These are phyloP conservation scores for Hyla sarda DNA, from an alignment of 2,113 vertebrate species.

Conservation along the genomic window DNA sequence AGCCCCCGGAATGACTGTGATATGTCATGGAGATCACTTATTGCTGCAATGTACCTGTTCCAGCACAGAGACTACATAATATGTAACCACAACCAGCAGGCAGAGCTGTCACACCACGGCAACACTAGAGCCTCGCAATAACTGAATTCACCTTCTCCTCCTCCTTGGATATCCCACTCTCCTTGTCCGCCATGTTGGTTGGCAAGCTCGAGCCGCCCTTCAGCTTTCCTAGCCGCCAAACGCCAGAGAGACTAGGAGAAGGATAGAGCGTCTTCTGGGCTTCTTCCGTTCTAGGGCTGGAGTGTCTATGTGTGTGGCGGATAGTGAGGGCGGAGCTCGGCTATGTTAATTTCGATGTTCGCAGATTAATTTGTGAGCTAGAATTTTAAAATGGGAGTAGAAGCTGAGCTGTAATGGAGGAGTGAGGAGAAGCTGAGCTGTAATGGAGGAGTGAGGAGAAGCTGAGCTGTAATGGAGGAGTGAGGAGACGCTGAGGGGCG, in stretches of 20 bases:
- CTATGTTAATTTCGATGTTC: neutral
- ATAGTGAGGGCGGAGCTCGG: neutral
- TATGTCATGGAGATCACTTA: no score
- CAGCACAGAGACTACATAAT: no score
- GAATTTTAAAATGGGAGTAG: neutral
- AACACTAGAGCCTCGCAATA: no score
- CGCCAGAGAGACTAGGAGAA: neutral
- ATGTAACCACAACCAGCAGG: no score
- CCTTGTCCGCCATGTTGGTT: constrained; percentile 52
- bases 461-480: neutral
- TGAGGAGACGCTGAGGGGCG: neutral
- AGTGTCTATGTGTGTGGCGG: neutral
- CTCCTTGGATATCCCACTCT: neutral
- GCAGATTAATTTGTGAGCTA: neutral
- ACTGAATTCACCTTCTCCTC: constrained; percentile 29
- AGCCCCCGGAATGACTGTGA: no score
- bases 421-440: neutral
- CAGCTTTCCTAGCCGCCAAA: neutral
- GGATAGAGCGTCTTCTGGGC: neutral
- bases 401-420: neutral
- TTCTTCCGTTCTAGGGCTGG: neutral
- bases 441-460: neutral
- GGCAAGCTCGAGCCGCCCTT: constrained; percentile 1
- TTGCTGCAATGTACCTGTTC: neutral
- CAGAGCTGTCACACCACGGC: no score